Base-by-base conservation (phyloP, 1,140 invertebrate species). In the Halictus rubicundus region DNA sequence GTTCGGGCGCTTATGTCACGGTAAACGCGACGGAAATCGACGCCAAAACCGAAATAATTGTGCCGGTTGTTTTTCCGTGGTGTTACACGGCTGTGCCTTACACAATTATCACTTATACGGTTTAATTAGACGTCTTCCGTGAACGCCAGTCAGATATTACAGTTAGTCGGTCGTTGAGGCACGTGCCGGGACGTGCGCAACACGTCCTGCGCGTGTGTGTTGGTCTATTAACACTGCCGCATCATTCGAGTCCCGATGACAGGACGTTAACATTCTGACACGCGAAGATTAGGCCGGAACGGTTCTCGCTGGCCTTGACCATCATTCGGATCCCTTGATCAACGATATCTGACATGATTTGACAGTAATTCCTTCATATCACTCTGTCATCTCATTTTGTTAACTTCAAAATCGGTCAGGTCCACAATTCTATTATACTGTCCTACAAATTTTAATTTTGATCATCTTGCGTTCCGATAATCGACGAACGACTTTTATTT, bases 71-170 rank as follows among this genome's bases (percentile, higher is more conserved):
- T 73, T 70, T 79, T 79, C 49, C 27, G 7, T 54, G 14, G 39
- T 54, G 57, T 49, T 59, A 37, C 37, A 39, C 60, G 27, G 54
- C 64, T 42, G 39, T 46, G 52, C 39, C 64, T 66, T 63, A 70
- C 75, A 32, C 16, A 52, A 74, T 66, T 49, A 32, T 19, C 75
- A 21, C 59, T 66, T 65, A 52, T 80, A 61, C 49, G 63, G 75
- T 84, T 85, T 84, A 85, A 84, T 85, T 84, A 84, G 59, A 25
- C 42, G 27, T 64, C 68, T 54, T 79, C 64, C 82, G 78, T 68
- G 68, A 84, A 71, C 63, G 46, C 37, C 25, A 32, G 60, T 73
- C 52, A 23, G 72, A 73, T 73, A 54, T 85, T 85, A 85, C 83
- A 73, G 82, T 85, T 85, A 85, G 60, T 84, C 64, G 82, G 52